Conservation (phyloP, 2,113 vertebrate genomes). For the Trochalopteron elliotii region DNA sequence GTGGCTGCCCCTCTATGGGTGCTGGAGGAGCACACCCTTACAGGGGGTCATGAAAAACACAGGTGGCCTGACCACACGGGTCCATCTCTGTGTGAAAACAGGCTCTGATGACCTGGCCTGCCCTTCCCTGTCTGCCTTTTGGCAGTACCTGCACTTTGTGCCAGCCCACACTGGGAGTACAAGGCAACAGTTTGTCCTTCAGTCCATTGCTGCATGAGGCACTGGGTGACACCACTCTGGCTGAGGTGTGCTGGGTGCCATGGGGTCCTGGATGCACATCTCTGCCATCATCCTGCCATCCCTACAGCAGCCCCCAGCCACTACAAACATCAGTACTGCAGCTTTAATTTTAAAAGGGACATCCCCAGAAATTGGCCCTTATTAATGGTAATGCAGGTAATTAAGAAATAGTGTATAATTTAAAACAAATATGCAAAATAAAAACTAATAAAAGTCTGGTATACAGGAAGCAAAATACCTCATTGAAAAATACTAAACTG, state of each 20-base stretch:
- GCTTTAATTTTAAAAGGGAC: neutral
- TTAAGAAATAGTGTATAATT: neutral
- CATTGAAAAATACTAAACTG: neutral
- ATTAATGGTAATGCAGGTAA: neutral
- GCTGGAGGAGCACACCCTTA: neutral
- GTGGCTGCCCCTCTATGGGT: neutral
- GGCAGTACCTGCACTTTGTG: neutral
- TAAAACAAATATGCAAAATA: neutral
- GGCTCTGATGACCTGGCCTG: neutral
- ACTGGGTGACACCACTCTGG: accelerated
- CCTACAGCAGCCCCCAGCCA: neutral
- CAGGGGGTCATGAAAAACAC: neutral
- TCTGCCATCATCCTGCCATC: neutral
- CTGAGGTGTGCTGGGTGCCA: neutral
- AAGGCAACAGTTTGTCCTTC: neutral
- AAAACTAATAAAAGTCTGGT: neutral
- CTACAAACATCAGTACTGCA: neutral
- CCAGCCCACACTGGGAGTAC: neutral
- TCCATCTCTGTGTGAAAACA: neutral
- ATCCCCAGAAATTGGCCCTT: neutral
- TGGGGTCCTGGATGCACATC: neutral
- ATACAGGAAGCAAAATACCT: neutral
- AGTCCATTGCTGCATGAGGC: neutral
- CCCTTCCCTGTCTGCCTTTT: neutral
- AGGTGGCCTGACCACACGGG: too few relatives aligned